These are phyloP conservation scores for Hypotaenidia philippensis DNA, from an alignment of 2,797 vertebrate genomes.

Conservation along the genomic window DNA sequence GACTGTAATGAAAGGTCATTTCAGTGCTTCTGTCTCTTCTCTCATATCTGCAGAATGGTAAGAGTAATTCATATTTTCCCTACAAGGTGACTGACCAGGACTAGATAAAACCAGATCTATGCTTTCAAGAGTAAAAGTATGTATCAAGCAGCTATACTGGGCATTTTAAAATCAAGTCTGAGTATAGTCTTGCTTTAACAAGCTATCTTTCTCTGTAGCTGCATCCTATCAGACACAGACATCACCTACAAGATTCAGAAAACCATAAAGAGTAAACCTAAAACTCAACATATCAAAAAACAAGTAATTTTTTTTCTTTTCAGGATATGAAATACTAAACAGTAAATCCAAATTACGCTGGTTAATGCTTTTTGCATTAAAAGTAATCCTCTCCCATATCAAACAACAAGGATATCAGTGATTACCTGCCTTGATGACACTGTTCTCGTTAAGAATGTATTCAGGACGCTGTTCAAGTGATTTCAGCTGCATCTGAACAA, in stretches of 20 bases:
- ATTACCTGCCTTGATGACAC: not conserved
- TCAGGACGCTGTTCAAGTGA: not conserved
- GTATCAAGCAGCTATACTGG: not conserved
- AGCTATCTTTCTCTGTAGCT: not conserved
- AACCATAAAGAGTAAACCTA: not conserved
- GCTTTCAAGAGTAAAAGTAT: not conserved
- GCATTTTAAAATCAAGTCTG: not conserved
- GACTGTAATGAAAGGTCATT: not conserved
- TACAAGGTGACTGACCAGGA: not conserved
- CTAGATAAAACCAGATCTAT: not conserved
- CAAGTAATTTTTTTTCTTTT: not conserved
- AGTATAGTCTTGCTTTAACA: not conserved
- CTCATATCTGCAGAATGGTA: not conserved
- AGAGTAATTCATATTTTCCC: not conserved
- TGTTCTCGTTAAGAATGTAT: not conserved
- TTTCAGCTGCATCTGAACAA: not conserved
- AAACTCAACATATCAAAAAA: not conserved
- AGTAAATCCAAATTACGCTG: not conserved
- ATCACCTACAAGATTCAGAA: not conserved
- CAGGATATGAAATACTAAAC: not conserved
- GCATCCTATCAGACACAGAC: not conserved
- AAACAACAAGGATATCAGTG: not conserved
- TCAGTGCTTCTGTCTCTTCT: not conserved
- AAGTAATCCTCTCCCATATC: not conserved
- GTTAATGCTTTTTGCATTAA: not conserved